Evolutionary conservation across 2,113 vertebrate species (phyloP).

Genomic region (Spea multiplicata): DNA sequence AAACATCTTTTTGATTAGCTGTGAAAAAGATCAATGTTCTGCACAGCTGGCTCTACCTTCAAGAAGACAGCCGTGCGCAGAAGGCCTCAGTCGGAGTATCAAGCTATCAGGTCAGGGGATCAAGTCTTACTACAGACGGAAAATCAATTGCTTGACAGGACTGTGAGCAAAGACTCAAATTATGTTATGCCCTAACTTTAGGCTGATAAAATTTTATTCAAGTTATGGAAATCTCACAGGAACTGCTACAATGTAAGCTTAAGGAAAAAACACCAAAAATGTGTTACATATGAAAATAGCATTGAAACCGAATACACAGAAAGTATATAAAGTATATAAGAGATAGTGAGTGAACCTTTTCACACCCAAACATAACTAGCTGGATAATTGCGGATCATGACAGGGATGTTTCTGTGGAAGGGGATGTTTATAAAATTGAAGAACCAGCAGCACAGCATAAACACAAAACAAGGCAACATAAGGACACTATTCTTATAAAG

Average conservation of each 20-base stretch:
- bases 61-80: neutral
- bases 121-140: slow-evolving; percentile 6
- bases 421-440: neutral
- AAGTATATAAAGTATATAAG: too few relatives aligned
- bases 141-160: slow-evolving; percentile 21
- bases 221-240: too few relatives aligned
- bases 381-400: too few relatives aligned
- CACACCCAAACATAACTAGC: too few relatives aligned
- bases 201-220: neutral
- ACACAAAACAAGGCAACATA: slow-evolving; percentile 3
- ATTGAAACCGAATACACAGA: too few relatives aligned
- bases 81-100: slow-evolving; percentile 1
- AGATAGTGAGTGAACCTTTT: too few relatives aligned
- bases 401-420: too few relatives aligned
- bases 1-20: neutral
- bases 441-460: neutral
- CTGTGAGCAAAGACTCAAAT: neutral
- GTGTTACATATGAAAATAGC: too few relatives aligned
- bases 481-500: neutral
- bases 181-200: neutral
- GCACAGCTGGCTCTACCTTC: neutral
- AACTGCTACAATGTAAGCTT: too few relatives aligned
- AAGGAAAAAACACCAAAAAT: too few relatives aligned
- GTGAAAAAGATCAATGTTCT: slow-evolving; percentile 23
- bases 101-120: slow-evolving; percentile 6